Evolutionary conservation across 2,888 invertebrate genomes (phyloP).

Genomic region (Brenthis ino): DNA sequence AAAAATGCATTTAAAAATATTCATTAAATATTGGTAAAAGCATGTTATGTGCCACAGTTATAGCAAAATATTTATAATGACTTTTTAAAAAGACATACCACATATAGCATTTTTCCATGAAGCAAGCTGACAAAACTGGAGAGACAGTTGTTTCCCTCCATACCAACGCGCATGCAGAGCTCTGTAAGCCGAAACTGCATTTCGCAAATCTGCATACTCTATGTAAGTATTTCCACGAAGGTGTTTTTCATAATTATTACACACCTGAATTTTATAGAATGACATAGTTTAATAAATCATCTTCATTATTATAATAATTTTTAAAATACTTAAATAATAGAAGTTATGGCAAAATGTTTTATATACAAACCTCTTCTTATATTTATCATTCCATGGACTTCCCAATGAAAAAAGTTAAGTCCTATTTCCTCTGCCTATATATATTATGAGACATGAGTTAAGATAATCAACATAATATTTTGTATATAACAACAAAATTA

Average conservation of each 20-base stretch:
- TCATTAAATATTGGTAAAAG: neutral
- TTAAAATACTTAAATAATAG: neutral
- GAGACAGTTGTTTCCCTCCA: constrained; percentile 90
- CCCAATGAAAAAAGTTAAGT: neutral
- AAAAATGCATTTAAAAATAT: too few relatives aligned
- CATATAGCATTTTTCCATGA: constrained; percentile 95
- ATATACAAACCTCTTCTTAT: constrained; percentile 16
- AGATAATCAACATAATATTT: constrained; percentile 6
- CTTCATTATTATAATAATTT: neutral
- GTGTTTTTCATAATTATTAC: constrained; percentile 92
- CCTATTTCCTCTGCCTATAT: constrained; percentile 3
- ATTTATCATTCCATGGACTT: constrained; percentile 2
- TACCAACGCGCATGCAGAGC: constrained; percentile 93
- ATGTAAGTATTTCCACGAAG: constrained; percentile 95
- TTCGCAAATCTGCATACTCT: constrained; percentile 85
- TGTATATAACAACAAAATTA: neutral
- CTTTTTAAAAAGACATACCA: constrained; percentile 75
- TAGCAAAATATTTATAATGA: neutral
- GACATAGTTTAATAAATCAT: neutral
- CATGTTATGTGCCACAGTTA: neutral
- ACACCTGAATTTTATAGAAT: constrained; percentile 67
- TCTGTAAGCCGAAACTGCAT: constrained; percentile 88
- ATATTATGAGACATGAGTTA: constrained; percentile 23
- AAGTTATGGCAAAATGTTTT: neutral
- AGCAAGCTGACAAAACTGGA: constrained; percentile 89